Evolutionary conservation across 2,797 vertebrate species (phyloP), one percentile per base, ranked within the genome.

Genomic region (Bovichtus variegatus): DNA sequence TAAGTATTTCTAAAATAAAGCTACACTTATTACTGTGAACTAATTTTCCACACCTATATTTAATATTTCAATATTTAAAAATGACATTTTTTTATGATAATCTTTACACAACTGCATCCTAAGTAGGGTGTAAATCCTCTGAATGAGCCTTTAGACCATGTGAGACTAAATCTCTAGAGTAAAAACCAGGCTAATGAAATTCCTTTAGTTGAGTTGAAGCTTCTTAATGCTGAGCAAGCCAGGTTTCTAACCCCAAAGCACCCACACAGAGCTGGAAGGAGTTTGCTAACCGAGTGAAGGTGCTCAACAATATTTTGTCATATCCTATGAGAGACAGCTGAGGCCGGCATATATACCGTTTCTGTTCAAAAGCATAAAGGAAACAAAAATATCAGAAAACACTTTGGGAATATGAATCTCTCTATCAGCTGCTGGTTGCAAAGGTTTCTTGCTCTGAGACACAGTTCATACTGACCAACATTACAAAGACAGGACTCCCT

Each of bases 131-230:
- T 27, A 66, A 76, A 76, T 29, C 58, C 66, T 25, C 2, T 12
- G 21, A 76, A 46, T 55, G 34, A 71, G 40, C 23, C 71, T 31
- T 57, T 12, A 55, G 59, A 61, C 25, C 55, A 66, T 16, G 59
- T 76, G 41, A 64, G 67, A 40, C 58, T 66, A 46, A 76, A 62
- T 19, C 59, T 57, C 51, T 16, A 29, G 34, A 61, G 69, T 57
- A 4, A 73, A 72, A 78, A 46, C 40, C 29, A 43, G 70, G 77
- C 71, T 74, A 64, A 75, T 78, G 51, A 49, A 55, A 76, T 76
- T 73, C 59, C 31, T 66, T 61, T 2, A 57, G 58, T 55, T 16
- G 43, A 68, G 36, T n/a, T 43, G 41, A 55, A 68, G 34, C 50
- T 10, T 36, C 9, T 68, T 38, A 79, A 50, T 58, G 58, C 21